phyloP scores from a whole-genome alignment of 2,888 invertebrate species.

The Hydriomena furcata region DNA sequence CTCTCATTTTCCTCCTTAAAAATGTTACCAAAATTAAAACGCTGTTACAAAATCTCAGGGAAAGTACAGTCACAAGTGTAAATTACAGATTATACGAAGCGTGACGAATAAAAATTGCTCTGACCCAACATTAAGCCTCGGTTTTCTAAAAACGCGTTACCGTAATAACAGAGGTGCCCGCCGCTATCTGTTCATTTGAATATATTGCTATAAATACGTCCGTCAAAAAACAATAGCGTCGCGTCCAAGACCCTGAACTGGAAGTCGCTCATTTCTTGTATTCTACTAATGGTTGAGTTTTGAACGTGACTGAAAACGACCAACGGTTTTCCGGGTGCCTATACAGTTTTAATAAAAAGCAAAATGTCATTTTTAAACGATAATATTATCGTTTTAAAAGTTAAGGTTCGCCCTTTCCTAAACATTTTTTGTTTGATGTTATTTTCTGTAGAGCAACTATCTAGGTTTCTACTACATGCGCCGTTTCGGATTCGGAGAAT shows the following conservation, averaged over 20 bases:
- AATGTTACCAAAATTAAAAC: conserved; percentile 30
- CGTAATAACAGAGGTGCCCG: conserved; percentile 5
- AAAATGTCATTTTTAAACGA: too few relatives aligned
- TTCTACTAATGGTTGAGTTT: conserved; percentile 3
- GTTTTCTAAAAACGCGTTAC: not conserved
- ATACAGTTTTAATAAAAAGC: too few relatives aligned
- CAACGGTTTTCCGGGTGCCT: not conserved
- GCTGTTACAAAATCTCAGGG: conserved; percentile 14
- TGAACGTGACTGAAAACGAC: conserved; percentile 2
- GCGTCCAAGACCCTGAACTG: not conserved
- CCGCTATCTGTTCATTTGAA: too few relatives aligned
- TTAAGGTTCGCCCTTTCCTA: not conserved
- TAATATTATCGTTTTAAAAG: too few relatives aligned
- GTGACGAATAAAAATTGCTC: conserved; percentile 38
- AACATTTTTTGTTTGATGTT: not conserved
- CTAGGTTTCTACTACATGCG: too few relatives aligned
- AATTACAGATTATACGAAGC: conserved; percentile 35
- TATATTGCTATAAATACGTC: too few relatives aligned
- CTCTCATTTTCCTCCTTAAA: conserved; percentile 16
- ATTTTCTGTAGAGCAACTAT: too few relatives aligned
- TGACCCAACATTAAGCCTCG: conserved; percentile 26
- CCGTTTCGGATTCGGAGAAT: too few relatives aligned
- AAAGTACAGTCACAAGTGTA: conserved; percentile 32
- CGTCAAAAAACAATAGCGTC: too few relatives aligned
- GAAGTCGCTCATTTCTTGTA: not conserved